Percentiles rank a stretch among this genome's conserved stretches.
phyloP scores from a whole-genome alignment of 2,797 vertebrate species.

The Gymnocypris eckloni region DNA sequence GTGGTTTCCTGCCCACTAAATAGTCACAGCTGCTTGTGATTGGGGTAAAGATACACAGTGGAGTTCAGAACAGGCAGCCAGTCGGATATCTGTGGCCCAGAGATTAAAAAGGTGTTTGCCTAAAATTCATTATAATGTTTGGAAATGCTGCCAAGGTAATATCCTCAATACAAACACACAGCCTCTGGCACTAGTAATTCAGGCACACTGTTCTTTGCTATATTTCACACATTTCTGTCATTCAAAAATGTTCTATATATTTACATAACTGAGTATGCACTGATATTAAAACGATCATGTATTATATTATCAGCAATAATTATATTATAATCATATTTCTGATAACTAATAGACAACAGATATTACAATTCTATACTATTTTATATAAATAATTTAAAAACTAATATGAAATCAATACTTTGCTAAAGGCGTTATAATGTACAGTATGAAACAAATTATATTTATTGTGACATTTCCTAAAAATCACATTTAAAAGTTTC shows the following conservation, averaged over 20 bases:
- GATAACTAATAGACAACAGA: neutral
- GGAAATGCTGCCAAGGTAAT: neutral
- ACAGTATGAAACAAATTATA: neutral
- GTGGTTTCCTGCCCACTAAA: constrained; percentile 70
- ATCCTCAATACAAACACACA: constrained; percentile 34
- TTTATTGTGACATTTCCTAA: neutral
- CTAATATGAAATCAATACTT: neutral
- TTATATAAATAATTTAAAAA: neutral
- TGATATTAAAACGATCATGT: neutral
- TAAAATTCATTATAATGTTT: constrained; percentile 18
- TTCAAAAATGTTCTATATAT: neutral
- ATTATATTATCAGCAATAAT: neutral
- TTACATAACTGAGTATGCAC: neutral
- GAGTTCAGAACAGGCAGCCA: constrained; percentile 46
- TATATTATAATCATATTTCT: neutral
- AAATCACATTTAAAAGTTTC: neutral
- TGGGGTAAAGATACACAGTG: constrained; percentile 65
- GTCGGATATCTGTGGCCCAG: constrained; percentile 28
- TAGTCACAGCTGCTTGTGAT: constrained; percentile 75
- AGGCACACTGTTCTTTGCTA: neutral
- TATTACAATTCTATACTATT: neutral
- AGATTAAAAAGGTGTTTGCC: constrained; percentile 17
- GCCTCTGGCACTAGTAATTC: neutral
- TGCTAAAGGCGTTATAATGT: neutral
- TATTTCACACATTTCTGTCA: neutral